Evolutionary conservation across 35 echinoderm and acorn worm species (phyloP), one percentile per base, ranked within the genome.

Genomic region (Chiridota heheva): DNA sequence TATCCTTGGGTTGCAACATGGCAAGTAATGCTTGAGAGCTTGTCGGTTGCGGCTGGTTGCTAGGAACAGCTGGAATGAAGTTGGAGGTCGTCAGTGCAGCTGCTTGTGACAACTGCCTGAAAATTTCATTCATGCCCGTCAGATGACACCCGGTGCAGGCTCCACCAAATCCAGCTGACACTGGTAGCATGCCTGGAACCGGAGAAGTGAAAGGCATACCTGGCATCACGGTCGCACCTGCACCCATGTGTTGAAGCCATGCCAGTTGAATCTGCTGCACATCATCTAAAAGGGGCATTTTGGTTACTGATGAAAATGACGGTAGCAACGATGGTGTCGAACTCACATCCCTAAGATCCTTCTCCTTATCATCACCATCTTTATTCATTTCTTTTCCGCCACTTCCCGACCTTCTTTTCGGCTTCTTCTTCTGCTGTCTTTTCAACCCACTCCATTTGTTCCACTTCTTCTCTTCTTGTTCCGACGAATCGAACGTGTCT

Each of bases 201-300:
- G 46, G 33, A 0, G 69, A 42, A 20, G 55, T 49, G 22, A 57
- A 61, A n/a, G n/a, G n/a, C n/a, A n/a, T n/a, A n/a, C n/a, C n/a
- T n/a, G n/a, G n/a, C n/a, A n/a, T n/a, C n/a, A n/a, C n/a, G n/a
- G n/a, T n/a, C n/a, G n/a, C n/a, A n/a, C n/a, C n/a, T n/a, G n/a
- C 53, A 78, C 75, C 49, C 58, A 20, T 58, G 62, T 78, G 47
- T 43, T 55, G 20, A 60, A 61, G 75, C n/a, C 75, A 60, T 16
- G 62, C 51, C 53, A 60, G 75, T 61, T 78, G 75, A 4, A 78
- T 34, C 32, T 22, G 42, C 33, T 78, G 75, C 30, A 78, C 75
- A 34, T 78, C 51, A 13, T 53, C 48, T n/a, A n/a, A n/a, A n/a
- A n/a, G 22, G 10, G 48, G 48, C 10, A 13, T 13, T 13, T 22